Percentiles rank a stretch among this genome's conserved stretches.
These are phyloP conservation scores for Psammodynastes pulverulentus DNA, from an alignment of 2,113 vertebrate genomes.

Conservation along the genomic window DNA sequence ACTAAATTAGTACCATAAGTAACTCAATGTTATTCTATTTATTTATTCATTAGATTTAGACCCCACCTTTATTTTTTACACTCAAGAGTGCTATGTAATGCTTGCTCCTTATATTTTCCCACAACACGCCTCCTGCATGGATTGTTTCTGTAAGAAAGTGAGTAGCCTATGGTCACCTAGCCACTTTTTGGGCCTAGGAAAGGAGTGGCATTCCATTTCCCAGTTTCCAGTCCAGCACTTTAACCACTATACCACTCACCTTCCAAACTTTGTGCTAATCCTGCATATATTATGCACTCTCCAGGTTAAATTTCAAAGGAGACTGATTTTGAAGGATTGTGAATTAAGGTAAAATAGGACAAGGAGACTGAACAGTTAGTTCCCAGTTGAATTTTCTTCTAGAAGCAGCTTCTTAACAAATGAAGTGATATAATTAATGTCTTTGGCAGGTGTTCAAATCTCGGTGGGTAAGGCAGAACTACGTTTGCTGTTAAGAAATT, in stretches of 20 bases:
- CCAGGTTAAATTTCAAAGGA: background rate
- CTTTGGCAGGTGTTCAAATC: background rate
- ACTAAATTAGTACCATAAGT: background rate
- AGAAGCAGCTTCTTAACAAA: constrained; percentile 3
- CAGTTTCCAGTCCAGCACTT: background rate
- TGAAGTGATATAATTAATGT: constrained; percentile 2
- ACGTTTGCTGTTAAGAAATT: constrained; percentile 14
- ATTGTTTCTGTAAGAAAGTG: background rate
- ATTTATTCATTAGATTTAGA: background rate
- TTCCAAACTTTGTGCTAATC: background rate
- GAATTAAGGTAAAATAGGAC: background rate
- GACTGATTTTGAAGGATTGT: background rate
- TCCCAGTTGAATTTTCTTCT: background rate
- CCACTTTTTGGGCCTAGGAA: background rate
- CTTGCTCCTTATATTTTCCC: background rate
- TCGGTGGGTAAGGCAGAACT: background rate
- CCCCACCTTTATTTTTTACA: background rate
- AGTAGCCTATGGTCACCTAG: background rate
- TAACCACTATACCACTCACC: background rate
- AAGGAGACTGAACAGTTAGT: background rate
- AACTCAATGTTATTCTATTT: background rate
- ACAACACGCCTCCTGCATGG: background rate
- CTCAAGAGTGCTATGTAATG: background rate
- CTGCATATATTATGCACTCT: background rate
- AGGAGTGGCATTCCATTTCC: background rate